A percentile compares a stretch with the other conserved stretches of the same genome.
phyloP scores from a whole-genome alignment of 2,888 invertebrate species.

The Pilophorus perplexus region DNA sequence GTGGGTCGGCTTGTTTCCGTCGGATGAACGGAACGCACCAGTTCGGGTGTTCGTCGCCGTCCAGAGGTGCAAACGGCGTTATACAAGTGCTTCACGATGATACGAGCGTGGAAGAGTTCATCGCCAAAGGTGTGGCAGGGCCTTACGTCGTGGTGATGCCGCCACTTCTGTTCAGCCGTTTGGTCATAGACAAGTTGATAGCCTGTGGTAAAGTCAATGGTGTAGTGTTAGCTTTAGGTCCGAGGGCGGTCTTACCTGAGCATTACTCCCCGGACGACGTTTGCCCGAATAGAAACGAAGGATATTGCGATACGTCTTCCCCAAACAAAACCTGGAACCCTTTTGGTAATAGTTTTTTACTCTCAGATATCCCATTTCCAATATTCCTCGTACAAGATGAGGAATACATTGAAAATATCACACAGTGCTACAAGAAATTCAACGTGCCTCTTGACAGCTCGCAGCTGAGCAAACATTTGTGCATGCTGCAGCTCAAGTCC shows the following conservation, averaged over 20 bases:
- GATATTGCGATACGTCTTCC: slow-evolving; percentile 55
- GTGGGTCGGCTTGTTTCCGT: slow-evolving; percentile 77
- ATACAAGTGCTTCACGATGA: slow-evolving; percentile 68
- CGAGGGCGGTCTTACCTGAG: slow-evolving; percentile 44
- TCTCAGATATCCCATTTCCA: slow-evolving; percentile 82
- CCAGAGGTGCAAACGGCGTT: slow-evolving; percentile 79
- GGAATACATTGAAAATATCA: slow-evolving; percentile 57
- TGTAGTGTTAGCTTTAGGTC: slow-evolving; percentile 43
- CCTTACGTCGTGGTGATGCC: slow-evolving; percentile 77
- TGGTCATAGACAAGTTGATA: slow-evolving; percentile 18
- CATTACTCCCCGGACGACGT: slow-evolving; percentile 63
- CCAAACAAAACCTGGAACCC: slow-evolving; percentile 90
- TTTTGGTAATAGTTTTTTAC: slow-evolving; percentile 62
- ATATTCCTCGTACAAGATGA: slow-evolving; percentile 72
- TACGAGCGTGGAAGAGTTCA: slow-evolving; percentile 71
- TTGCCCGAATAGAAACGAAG: slow-evolving; percentile 72
- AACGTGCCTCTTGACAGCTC: slow-evolving; percentile 64
- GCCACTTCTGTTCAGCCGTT: slow-evolving; percentile 60
- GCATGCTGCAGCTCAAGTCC: slow-evolving; percentile 80
- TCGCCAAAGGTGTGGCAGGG: slow-evolving; percentile 67
- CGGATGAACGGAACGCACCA: slow-evolving; percentile 92
- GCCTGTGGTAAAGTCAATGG: slow-evolving; percentile 49
- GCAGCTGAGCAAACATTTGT: slow-evolving; percentile 70
- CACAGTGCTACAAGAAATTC: slow-evolving; percentile 41
- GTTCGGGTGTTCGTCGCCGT: slow-evolving; percentile 82